These are phyloP conservation scores for Tiaroga cobitis DNA, from an alignment of 2,797 vertebrate genomes.

Conservation along the genomic window DNA sequence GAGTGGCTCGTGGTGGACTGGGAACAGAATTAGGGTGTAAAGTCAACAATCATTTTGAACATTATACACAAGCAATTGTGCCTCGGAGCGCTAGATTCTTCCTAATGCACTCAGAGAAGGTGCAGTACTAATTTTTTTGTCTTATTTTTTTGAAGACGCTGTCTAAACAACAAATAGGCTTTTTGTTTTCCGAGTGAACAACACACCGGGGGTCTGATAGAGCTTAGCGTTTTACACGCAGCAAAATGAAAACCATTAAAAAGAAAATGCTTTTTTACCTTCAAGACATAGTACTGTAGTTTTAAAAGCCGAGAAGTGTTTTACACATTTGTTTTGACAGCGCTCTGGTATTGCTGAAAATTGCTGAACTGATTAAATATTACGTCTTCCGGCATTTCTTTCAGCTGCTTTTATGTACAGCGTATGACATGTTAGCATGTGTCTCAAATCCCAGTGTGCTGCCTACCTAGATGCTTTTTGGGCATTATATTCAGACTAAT, in stretches of 20 bases:
- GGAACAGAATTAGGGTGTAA: conserved; percentile 25
- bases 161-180: conserved; percentile 25
- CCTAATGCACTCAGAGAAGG: conserved; percentile 14
- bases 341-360: not conserved
- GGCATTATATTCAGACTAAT: not conserved
- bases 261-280: conserved; percentile 21
- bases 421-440: conserved; percentile 5
- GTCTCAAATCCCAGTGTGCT: conserved; percentile 22
- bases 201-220: conserved; percentile 36
- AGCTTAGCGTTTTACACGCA: conserved; percentile 20
- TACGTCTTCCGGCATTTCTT: conserved; percentile 25
- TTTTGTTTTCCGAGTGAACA: conserved; percentile 24
- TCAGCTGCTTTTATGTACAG: conserved; percentile 1
- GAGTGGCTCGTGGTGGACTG: conserved; percentile 36
- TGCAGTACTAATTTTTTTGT: not conserved
- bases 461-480: not conserved
- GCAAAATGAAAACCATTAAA: conserved; percentile 47
- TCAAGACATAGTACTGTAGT: conserved; percentile 32
- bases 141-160: not conserved
- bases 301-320: conserved; percentile 12
- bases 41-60: conserved; percentile 33
- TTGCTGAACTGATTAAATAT: conserved; percentile 42
- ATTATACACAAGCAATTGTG: conserved; percentile 24
- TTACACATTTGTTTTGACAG: conserved; percentile 41
- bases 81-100: conserved; percentile 9